These are phyloP conservation scores for Quadriops clusia DNA, from an alignment of 2,888 invertebrate species.

Conservation along the genomic window DNA sequence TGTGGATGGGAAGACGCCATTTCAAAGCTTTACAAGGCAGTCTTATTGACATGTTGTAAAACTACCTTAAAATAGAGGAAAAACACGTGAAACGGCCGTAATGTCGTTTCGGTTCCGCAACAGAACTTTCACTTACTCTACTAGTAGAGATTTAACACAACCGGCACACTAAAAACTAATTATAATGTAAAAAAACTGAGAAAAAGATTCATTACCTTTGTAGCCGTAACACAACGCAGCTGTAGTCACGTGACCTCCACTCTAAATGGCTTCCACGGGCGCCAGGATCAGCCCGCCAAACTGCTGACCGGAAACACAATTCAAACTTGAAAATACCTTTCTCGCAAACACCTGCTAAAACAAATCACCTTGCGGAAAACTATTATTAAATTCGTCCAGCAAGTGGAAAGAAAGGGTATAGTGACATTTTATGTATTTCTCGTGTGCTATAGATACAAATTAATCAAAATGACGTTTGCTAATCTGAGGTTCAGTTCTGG, in stretches of 20 bases:
- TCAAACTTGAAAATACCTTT: slow-evolving; percentile 9
- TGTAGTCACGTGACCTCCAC: slow-evolving; percentile 31
- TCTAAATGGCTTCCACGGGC: slow-evolving; percentile 22
- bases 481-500: no score
- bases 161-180: slow-evolving; percentile 15
- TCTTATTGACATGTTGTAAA: slow-evolving; percentile 51
- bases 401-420: no score
- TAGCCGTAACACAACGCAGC: slow-evolving; percentile 32
- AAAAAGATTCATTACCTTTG: slow-evolving; percentile 35
- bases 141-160: slow-evolving; percentile 12
- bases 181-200: slow-evolving; percentile 22
- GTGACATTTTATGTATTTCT: no score
- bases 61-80: not conserved
- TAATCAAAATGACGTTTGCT: no score
- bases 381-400: no score
- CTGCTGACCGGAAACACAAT: slow-evolving; percentile 10
- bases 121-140: slow-evolving; percentile 4
- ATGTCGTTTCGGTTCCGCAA: no score
- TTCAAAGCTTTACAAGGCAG: slow-evolving; percentile 53
- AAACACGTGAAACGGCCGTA: no score
- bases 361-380: no score
- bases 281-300: slow-evolving; percentile 12
- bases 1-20: slow-evolving; percentile 68
- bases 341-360: no score
- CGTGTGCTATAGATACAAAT: no score